Evolutionary conservation across 1,140 invertebrate genomes (phyloP).

Genomic region (Plodia interpunctella): DNA sequence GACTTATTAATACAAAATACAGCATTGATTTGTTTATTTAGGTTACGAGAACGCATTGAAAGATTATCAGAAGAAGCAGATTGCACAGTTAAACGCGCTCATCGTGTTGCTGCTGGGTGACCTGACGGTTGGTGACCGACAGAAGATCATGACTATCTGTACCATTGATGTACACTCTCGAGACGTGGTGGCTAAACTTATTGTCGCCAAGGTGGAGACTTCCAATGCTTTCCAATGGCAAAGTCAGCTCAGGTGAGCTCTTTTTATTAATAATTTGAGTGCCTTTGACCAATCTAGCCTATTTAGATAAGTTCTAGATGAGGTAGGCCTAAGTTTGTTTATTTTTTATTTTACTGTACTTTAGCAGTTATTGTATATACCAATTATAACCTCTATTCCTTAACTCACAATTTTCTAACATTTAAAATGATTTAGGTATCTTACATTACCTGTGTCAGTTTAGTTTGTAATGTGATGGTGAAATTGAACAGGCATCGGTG

Average conservation of each 20-base stretch:
- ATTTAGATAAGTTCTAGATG: too few species aligned
- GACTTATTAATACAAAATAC: too few species aligned
- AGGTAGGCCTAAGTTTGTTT: too few species aligned
- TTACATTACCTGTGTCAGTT: too few species aligned
- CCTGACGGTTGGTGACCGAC: slow-evolving; percentile 87
- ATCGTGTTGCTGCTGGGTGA: slow-evolving; percentile 90
- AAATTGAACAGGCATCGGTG: slow-evolving; percentile 88
- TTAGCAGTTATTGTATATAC: too few species aligned
- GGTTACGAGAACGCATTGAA: slow-evolving; percentile 92
- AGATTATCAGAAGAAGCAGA: slow-evolving; percentile 95
- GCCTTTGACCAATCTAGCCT: too few species aligned
- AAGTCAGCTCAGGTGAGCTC: slow-evolving; percentile 84
- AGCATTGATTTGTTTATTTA: slow-evolving; percentile 14
- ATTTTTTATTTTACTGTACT: too few species aligned
- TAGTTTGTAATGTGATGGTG: too few species aligned
- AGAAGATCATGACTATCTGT: slow-evolving; percentile 97
- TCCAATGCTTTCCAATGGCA: slow-evolving; percentile 94
- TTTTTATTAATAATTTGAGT: background rate
- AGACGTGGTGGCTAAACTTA: slow-evolving; percentile 92
- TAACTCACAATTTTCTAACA: too few species aligned
- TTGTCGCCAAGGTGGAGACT: slow-evolving; percentile 88
- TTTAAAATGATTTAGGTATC: too few species aligned
- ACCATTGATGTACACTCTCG: slow-evolving; percentile 95
- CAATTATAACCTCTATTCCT: too few species aligned
- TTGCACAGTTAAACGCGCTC: slow-evolving; percentile 87